These are phyloP conservation scores for Chondrosia reniformis DNA, from an alignment of 37 sponge, comb jelly and placozoan species.

Conservation along the genomic window DNA sequence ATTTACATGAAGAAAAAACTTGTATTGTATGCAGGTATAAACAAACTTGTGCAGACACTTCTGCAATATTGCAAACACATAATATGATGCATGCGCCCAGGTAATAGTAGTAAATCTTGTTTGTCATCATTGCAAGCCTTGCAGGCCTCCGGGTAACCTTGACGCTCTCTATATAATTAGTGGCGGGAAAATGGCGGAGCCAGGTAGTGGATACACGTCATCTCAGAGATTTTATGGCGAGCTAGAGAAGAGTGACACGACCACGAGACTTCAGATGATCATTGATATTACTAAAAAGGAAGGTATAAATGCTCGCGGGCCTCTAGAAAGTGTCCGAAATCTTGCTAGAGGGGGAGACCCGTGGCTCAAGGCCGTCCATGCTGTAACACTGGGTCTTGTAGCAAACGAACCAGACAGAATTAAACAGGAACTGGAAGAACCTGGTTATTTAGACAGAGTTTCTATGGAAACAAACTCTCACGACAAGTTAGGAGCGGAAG, in stretches of 20 bases:
- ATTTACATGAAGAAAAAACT: no score
- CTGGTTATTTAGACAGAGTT: neutral
- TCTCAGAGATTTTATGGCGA: constrained; percentile 16
- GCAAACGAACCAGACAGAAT: neutral
- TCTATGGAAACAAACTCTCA: neutral
- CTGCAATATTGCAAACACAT: no score
- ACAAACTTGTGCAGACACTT: no score
- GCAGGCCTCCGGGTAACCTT: neutral
- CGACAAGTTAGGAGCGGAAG: constrained; percentile 6
- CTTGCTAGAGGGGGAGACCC: neutral
- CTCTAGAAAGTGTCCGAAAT: neutral
- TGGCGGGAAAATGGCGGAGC: constrained; percentile 15
- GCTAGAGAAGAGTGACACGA: constrained; percentile 6
- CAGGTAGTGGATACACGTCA: constrained; percentile 1
- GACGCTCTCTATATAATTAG: no score
- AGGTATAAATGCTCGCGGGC: neutral
- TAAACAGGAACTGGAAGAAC: neutral
- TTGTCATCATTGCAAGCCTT: no score
- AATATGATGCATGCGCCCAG: no score
- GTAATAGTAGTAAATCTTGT: no score
- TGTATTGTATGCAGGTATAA: no score
- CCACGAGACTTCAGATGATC: constrained; percentile 7
- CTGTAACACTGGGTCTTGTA: neutral
- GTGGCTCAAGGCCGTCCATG: constrained; percentile 10
- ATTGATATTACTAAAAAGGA: constrained; percentile 11